Conservation (phyloP, 2,797 vertebrate genomes). For the Hylomyscus alleni region DNA sequence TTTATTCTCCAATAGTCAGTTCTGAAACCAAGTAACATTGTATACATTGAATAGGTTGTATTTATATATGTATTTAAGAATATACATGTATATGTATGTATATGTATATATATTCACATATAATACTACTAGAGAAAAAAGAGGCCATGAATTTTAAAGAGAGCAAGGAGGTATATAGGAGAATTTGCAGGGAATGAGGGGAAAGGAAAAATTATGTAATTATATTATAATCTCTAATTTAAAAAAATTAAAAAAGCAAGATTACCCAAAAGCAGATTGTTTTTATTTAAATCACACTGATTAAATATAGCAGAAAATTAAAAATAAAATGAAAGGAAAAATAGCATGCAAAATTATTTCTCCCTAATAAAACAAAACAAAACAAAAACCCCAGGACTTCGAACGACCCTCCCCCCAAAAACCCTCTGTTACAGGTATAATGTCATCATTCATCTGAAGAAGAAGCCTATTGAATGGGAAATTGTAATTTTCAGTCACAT, state of each 20-base stretch:
- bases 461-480: background rate
- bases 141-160: background rate
- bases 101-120: background rate
- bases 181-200: background rate
- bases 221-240: background rate
- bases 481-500: no score
- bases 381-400: background rate
- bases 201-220: background rate
- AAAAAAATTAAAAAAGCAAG: background rate
- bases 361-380: background rate
- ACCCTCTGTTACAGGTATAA: background rate
- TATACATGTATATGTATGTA: background rate
- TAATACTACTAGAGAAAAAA: background rate
- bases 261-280: background rate
- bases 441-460: background rate
- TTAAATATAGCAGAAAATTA: background rate
- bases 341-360: background rate
- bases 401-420: background rate
- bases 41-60: background rate
- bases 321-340: background rate
- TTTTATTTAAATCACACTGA: background rate
- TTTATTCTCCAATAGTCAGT: background rate
- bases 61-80: background rate
- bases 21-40: background rate
- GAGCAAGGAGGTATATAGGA: background rate